Evolutionary conservation across 2,797 vertebrate species (phyloP), one percentile per base, ranked within the genome.

Genomic region (Premnoplex brunnescens): DNA sequence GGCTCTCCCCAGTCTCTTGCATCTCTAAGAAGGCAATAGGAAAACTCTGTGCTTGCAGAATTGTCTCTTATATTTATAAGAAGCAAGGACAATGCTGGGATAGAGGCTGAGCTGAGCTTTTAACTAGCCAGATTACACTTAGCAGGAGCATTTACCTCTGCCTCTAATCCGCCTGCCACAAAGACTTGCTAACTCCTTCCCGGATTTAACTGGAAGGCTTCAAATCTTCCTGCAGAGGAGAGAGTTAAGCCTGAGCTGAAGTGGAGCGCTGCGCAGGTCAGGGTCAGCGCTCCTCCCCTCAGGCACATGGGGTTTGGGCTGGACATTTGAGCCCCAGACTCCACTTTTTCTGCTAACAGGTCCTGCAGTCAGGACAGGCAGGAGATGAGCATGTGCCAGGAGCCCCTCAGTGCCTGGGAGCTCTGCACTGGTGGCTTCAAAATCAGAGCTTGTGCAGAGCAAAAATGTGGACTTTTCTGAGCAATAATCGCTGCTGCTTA

Each of bases 131-230:
- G 95, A 94, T 96, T 96, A 96, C 95, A 92, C 5, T 95, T 83
- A 93, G 89, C 89, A 96, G 92, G 58, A 96, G 89, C 87, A 83
- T 96, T 97, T 97, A 91, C 89, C 87, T 95, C 93, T 96, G 72
- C 75, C 73, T 97, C 68, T 96, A 96, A 97, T 96, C 95, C 6
- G 32, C 81, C 95, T 94, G 95, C 82, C 72, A 95, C 93, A 91
- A 95, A 94, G 95, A 89, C 43, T 93, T 78, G 89, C 93, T 95
- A 96, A 96, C 96, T 96, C 92, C 93, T 96, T 96, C 94, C 89
- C 60, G 15, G 95, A 89, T 91, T 96, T 96, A 91, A 88, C 78
- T 72, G 78, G 52, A 77, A 94, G 78, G 75, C 68, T 94, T 89
- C 92, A 91, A 93, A 90, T 85, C 84, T 80, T 95, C 68, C 81